Base-by-base conservation (phyloP, 2,113 vertebrate genomes). In the Upupa epops region DNA sequence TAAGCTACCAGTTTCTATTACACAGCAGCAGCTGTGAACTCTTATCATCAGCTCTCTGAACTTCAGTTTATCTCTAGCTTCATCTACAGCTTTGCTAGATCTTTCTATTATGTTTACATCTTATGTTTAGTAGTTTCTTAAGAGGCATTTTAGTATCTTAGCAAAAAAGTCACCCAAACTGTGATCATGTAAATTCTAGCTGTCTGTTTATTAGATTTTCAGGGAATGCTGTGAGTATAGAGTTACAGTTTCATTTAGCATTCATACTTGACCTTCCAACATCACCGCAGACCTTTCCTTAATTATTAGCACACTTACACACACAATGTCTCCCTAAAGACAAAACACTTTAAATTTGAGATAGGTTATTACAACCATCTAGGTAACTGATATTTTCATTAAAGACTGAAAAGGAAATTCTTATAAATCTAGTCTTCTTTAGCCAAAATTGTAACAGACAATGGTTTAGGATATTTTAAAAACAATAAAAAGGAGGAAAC, bases 271-370 rank as follows among this genome's bases (percentile, higher is more conserved):
- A 96, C 83, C 86, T 91, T 94, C 89, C 85, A 86, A 68, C 81
- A 70, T 80, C 68, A 36, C 82, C 56, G 21, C 8, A 56, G 48
- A 77, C 75, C 58, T 94, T 24, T 11, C 79, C 91, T 96, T 96
- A 95, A 97, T 96, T 97, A 95, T 95, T 93, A 92, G 64, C 36
- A 76, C 42, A 72, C 31, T 51, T 66, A 37, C 76, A 52, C 14
- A 40, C 14, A 40, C 61, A 19, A 8, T 36, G 31, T 29, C 61
- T 92, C 51, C 63, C 46, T 72, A 74, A 92, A 88, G 72, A 64
- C 48, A 89, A 93, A 88, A 77, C 73, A 83, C 18, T 83, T 92
- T 11, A 34, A n/a, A 71, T 79, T 49, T 75, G 28, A 87, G 37
- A 48, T 37, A 32, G 81, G 74, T 83, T 5, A 20, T 74, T 92